Evolutionary conservation across 2,113 vertebrate species (phyloP).

Genomic region (Pluvianellus socialis): DNA sequence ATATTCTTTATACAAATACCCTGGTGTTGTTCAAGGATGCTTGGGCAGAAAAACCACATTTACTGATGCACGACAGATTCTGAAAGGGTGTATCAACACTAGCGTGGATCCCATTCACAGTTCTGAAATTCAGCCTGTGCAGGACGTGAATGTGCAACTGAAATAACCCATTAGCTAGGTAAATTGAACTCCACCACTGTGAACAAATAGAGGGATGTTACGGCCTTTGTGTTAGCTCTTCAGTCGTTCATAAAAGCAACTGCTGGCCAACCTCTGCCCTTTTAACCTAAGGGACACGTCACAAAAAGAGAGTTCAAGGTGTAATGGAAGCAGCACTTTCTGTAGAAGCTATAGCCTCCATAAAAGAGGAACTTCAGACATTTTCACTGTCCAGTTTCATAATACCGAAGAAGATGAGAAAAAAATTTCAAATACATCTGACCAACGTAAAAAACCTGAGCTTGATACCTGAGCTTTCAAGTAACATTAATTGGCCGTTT

Average conservation of each 20-base stretch:
- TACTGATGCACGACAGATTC: background rate
- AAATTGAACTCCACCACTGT: background rate
- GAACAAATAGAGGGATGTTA: background rate
- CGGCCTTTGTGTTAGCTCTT: background rate
- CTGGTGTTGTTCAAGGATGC: background rate
- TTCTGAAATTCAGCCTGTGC: background rate
- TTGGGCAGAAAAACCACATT: background rate
- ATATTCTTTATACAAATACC: background rate
- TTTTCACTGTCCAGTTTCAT: background rate
- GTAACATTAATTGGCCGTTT: background rate
- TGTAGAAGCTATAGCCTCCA: background rate
- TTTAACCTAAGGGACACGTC: background rate
- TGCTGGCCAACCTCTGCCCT: background rate
- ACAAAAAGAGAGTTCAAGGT: background rate
- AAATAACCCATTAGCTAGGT: background rate
- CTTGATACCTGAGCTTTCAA: background rate
- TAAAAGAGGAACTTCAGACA: slow-evolving; percentile 26
- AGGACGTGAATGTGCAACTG: background rate
- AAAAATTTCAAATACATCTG: background rate
- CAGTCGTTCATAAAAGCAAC: background rate
- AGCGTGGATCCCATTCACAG: background rate
- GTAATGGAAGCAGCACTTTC: background rate
- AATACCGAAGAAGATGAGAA: background rate
- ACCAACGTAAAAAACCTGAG: background rate
- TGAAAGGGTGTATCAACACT: background rate